phyloP scores from a whole-genome alignment of 2,888 invertebrate genomes.

The Lepidochrysops patricia region DNA sequence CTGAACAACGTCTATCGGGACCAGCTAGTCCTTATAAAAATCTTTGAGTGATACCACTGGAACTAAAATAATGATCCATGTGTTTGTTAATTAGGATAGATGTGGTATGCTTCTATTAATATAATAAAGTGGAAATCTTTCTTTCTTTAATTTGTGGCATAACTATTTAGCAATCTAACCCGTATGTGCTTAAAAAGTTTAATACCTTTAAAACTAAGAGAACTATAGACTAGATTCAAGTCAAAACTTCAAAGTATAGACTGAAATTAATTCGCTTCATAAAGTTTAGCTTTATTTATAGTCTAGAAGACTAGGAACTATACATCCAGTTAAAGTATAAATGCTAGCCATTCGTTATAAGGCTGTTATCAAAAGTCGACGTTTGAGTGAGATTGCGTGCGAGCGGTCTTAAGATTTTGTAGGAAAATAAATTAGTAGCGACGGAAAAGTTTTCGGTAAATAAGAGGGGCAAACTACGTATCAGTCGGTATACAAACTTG shows the following conservation, averaged over 20 bases:
- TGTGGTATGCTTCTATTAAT: too few species aligned
- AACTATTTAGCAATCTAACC: too few species aligned
- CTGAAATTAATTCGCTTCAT: neutral
- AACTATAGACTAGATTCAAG: too few species aligned
- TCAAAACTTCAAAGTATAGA: neutral
- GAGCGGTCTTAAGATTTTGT: constrained; percentile 64
- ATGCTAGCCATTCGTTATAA: constrained; percentile 49
- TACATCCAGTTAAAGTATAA: constrained; percentile 20
- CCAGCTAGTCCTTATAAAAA: too few species aligned
- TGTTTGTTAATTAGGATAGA: too few species aligned
- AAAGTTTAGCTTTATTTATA: neutral
- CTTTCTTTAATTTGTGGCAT: too few species aligned
- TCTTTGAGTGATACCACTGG: too few species aligned
- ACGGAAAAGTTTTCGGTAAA: constrained; percentile 67
- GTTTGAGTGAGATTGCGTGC: constrained; percentile 66
- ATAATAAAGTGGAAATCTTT: too few species aligned
- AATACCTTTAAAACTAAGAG: too few species aligned
- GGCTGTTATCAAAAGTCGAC: constrained; percentile 64
- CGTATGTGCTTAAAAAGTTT: too few species aligned
- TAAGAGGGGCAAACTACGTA: constrained; percentile 34
- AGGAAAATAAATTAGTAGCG: constrained; percentile 68
- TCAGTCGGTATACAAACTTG: neutral
- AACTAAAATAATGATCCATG: too few species aligned
- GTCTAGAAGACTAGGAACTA: neutral
- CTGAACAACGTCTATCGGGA: too few species aligned